Conservation (phyloP, 2,113 vertebrate species). For the Pachycephala philippinensis region DNA sequence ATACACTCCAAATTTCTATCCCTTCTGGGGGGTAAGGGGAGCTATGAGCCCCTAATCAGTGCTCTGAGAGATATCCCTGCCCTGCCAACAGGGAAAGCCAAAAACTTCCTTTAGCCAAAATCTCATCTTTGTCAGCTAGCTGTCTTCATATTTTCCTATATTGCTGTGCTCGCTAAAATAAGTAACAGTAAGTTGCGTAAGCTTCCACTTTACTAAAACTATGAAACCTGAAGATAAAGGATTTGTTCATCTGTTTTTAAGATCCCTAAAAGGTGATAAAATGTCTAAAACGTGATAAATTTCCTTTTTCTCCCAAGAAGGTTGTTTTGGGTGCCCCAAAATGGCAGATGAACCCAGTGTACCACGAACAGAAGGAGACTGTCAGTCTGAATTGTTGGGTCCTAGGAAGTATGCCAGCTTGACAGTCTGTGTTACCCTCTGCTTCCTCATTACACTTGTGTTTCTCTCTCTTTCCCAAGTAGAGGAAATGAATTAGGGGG, state of each 20-base stretch:
- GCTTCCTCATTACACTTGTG: neutral
- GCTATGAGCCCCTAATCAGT: neutral
- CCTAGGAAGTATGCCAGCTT: neutral
- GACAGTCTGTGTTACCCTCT: neutral
- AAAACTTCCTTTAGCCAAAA: neutral
- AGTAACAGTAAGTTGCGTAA: neutral
- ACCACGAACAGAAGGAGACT: neutral
- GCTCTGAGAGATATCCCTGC: neutral
- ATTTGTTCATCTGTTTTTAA: neutral
- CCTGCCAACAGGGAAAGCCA: neutral
- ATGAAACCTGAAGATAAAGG: neutral
- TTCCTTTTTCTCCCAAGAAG: neutral
- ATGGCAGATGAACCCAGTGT: neutral
- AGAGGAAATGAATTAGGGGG: neutral
- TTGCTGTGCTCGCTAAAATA: neutral
- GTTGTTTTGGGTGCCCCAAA: neutral
- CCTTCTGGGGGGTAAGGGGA: neutral
- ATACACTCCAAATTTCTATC: neutral
- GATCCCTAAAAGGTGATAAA: too few species aligned
- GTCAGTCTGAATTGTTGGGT: neutral
- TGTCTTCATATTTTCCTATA: neutral
- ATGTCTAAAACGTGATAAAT: neutral
- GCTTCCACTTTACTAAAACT: neutral
- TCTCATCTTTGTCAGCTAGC: neutral
- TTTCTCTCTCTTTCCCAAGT: neutral